These are phyloP conservation scores for Drosophila demipolita DNA, from an alignment of 2,888 invertebrate species.

Conservation along the genomic window DNA sequence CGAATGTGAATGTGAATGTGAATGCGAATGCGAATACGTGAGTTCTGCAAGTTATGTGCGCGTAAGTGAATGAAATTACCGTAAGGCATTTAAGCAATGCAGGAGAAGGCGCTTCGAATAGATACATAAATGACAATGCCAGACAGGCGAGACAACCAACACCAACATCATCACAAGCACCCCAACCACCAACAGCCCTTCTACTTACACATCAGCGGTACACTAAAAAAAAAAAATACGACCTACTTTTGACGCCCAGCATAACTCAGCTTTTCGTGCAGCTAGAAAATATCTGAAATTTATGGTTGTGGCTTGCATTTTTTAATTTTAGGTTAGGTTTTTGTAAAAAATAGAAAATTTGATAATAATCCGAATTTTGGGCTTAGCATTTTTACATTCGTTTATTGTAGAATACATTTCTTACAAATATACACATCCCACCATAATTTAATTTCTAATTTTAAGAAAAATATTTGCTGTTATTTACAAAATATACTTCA, in stretches of 20 bases:
- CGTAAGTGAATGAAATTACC: conserved; percentile 84
- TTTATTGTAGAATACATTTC: too few relatives aligned
- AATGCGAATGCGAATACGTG: conserved; percentile 81
- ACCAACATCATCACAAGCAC: background rate
- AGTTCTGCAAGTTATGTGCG: conserved; percentile 83
- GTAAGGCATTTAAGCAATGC: conserved; percentile 83
- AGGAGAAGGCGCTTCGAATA: conserved; percentile 68
- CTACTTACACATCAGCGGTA: background rate
- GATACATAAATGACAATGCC: conserved; percentile 80
- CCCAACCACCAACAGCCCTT: conserved; percentile 3
- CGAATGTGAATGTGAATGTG: conserved; percentile 61
- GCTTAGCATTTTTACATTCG: too few relatives aligned
- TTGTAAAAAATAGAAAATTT: background rate
- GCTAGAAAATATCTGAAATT: background rate
- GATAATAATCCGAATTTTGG: too few relatives aligned
- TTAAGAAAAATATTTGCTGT: background rate
- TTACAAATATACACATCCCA: too few relatives aligned
- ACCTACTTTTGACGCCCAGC: background rate
- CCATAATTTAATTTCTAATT: too few relatives aligned
- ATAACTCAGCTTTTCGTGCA: background rate
- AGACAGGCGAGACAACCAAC: conserved; percentile 51
- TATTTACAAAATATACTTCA: background rate
- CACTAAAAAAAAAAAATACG: background rate
- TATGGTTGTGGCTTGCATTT: background rate
- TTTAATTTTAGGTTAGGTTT: background rate